Evolutionary conservation across 1,140 invertebrate genomes (phyloP).

Genomic region (Nephila pilipes): DNA sequence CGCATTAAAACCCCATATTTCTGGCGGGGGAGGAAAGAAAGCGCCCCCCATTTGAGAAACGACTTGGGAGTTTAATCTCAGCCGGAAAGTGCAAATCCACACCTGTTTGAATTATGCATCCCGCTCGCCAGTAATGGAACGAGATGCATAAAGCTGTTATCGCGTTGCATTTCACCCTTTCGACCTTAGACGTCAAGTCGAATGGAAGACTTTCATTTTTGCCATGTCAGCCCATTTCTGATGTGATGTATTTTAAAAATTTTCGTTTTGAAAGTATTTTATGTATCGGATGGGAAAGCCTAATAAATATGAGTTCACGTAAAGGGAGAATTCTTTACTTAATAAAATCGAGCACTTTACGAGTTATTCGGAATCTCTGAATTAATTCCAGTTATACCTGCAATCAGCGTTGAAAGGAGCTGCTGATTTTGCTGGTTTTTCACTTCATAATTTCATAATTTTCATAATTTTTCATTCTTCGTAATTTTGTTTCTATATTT

Average conservation of each 20-base stretch:
- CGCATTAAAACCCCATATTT: conserved; percentile 35
- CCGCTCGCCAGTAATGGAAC: background rate
- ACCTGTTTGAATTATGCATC: conserved; percentile 63
- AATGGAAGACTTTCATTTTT: background rate
- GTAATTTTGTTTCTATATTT: too few relatives aligned
- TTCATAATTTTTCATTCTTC: too few relatives aligned
- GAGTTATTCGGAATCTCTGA: too few relatives aligned
- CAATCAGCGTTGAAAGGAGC: too few relatives aligned
- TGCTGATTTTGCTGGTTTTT: too few relatives aligned
- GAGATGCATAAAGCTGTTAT: conserved; percentile 11
- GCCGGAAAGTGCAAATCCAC: conserved; percentile 47
- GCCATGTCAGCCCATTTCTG: background rate
- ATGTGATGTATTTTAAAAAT: background rate
- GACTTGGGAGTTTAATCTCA: conserved; percentile 57
- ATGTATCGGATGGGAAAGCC: background rate
- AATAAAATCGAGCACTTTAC: too few relatives aligned
- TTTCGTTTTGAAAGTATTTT: background rate
- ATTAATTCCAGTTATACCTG: too few relatives aligned
- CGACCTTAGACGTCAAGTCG: background rate
- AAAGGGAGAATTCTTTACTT: too few relatives aligned
- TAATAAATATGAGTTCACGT: too few relatives aligned
- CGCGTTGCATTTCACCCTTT: background rate
- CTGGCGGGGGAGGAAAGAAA: background rate
- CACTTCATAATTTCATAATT: too few relatives aligned
- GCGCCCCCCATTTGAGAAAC: conserved; percentile 16